phyloP scores from a whole-genome alignment of 2,797 vertebrate genomes.

The Amniataba percoides region DNA sequence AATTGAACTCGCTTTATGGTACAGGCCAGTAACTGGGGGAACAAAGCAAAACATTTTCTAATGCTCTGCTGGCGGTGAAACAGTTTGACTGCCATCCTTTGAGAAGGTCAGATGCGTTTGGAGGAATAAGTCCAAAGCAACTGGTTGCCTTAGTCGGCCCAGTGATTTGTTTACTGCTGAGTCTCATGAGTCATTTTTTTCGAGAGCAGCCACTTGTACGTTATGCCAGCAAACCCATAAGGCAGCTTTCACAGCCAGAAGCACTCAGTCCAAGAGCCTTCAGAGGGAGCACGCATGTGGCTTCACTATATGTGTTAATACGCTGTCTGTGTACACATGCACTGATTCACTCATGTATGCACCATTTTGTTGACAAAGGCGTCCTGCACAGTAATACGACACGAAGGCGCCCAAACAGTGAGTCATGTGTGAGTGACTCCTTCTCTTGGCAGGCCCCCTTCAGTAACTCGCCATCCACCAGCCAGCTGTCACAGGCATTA shows the following conservation, averaged over 20 bases:
- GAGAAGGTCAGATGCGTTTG: constrained; percentile 26
- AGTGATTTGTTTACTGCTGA: constrained; percentile 62
- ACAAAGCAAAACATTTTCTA: background rate
- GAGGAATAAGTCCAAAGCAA: constrained; percentile 20
- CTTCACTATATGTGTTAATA: constrained; percentile 37
- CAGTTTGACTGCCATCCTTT: background rate
- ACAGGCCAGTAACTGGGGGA: background rate
- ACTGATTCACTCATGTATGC: constrained; percentile 11
- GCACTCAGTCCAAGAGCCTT: constrained; percentile 42
- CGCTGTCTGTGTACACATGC: constrained; percentile 15
- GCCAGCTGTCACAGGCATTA: constrained; percentile 13
- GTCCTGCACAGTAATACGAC: constrained; percentile 46
- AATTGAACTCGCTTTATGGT: background rate
- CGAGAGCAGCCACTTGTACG: constrained; percentile 56
- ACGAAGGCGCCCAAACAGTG: constrained; percentile 41
- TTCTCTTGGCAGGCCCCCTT: constrained; percentile 35
- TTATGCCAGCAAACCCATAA: constrained; percentile 58
- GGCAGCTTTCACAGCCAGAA: constrained; percentile 62
- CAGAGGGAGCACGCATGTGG: constrained; percentile 26
- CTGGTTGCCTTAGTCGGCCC: constrained; percentile 34
- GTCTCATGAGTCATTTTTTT: constrained; percentile 54
- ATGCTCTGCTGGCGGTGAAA: background rate
- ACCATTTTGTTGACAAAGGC: constrained; percentile 24
- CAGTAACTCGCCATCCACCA: background rate
- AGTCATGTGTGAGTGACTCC: constrained; percentile 43